Conservation (phyloP, 2,113 vertebrate genomes). For the Melanerpes aurifrons region DNA sequence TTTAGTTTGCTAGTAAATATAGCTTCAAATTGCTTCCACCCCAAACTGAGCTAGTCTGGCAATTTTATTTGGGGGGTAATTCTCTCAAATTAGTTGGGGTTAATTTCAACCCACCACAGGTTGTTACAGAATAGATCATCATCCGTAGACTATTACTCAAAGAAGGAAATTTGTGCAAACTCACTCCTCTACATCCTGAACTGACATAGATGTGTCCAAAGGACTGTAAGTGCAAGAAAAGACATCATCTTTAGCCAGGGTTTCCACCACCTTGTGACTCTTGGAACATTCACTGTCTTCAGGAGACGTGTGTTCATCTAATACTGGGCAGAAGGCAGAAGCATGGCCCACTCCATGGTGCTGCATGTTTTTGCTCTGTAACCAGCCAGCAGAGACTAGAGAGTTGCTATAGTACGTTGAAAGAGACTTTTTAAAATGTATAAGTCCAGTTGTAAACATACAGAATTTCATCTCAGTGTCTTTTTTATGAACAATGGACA, state of each 20-base stretch:
- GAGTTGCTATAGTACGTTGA: background rate
- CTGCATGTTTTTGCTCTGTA: background rate
- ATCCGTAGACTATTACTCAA: background rate
- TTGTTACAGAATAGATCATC: background rate
- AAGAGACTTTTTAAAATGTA: background rate
- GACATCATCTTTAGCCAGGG: fast-evolving
- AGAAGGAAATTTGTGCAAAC: background rate
- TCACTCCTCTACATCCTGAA: background rate
- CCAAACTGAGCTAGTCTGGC: no score
- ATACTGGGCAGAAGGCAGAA: background rate
- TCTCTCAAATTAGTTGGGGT: no score
- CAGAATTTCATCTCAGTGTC: background rate
- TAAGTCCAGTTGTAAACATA: background rate
- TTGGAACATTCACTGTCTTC: background rate
- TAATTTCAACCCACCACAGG: background rate
- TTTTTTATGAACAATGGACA: background rate
- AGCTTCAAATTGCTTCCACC: no score
- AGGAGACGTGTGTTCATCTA: background rate
- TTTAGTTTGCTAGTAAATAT: no score
- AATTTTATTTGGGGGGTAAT: no score
- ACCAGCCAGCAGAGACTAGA: background rate
- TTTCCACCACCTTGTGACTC: background rate
- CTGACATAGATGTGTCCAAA: background rate
- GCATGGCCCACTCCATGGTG: no score
- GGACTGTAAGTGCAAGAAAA: background rate